Percentiles rank a stretch among this genome's conserved stretches.
Conservation (phyloP, 1,140 invertebrate genomes). For the Anoplolepis gracilipes region DNA sequence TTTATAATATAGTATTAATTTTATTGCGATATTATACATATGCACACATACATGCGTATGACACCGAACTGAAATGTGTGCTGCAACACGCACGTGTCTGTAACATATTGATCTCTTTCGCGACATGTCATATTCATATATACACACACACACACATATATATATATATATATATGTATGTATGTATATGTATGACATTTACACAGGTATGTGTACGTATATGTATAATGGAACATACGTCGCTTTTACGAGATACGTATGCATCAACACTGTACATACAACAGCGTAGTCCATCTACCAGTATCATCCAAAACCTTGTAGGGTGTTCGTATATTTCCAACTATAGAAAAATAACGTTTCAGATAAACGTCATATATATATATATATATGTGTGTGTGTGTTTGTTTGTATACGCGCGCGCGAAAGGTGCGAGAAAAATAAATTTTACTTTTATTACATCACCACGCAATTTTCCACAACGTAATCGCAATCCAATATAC, state of each 20-base stretch:
- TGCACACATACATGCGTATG: constrained; percentile 55
- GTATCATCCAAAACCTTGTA: constrained; percentile 35
- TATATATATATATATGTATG: no score
- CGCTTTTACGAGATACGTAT: constrained; percentile 22
- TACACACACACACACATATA: no score
- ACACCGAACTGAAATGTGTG: background rate
- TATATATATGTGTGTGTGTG: no score
- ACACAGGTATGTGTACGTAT: constrained; percentile 48
- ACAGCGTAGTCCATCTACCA: constrained; percentile 46
- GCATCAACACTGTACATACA: constrained; percentile 58
- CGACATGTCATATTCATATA: background rate
- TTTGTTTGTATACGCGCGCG: background rate
- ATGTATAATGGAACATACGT: constrained; percentile 59
- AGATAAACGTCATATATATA: constrained; percentile 42
- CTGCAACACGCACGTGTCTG: background rate
- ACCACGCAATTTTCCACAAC: background rate
- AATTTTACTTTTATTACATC: constrained; percentile 29
- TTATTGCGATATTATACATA: constrained; percentile 61
- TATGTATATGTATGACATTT: no score
- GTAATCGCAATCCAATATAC: constrained; percentile 1
- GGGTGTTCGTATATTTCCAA: constrained; percentile 32
- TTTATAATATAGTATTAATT: constrained; percentile 58
- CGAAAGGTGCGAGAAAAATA: constrained; percentile 40
- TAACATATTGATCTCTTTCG: background rate
- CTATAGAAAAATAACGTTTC: constrained; percentile 61